Percentiles rank a stretch among this genome's conserved stretches.
These are phyloP conservation scores for Brachionus calyciflorus DNA, from an alignment of 1,140 invertebrate species.

Conservation along the genomic window DNA sequence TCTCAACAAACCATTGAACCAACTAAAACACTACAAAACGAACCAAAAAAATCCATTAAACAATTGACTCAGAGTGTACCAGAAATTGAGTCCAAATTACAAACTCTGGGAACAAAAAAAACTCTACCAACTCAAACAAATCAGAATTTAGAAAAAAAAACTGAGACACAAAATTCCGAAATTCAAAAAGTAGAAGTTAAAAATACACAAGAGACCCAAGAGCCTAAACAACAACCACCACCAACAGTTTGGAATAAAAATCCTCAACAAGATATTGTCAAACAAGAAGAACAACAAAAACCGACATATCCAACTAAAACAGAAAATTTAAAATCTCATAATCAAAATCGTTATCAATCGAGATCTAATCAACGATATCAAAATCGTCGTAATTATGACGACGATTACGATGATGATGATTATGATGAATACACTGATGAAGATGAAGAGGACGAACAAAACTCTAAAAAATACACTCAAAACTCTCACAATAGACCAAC, in stretches of 20 bases:
- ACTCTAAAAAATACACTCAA: background rate
- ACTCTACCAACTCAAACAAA: background rate
- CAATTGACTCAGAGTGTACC: constrained; percentile 42
- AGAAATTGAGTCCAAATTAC: constrained; percentile 41
- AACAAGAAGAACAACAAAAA: background rate
- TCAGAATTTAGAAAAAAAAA: background rate
- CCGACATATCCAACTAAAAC: background rate
- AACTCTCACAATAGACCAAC: background rate
- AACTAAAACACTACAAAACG: background rate
- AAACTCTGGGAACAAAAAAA: constrained; percentile 5
- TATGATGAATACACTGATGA: constrained; percentile 9
- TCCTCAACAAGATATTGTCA: background rate
- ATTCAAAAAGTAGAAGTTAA: background rate
- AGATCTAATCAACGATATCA: background rate
- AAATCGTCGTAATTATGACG: background rate
- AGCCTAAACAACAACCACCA: background rate
- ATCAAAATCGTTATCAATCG: background rate
- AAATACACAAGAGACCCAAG: background rate
- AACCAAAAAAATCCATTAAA: constrained; percentile 26
- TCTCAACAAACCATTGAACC: background rate
- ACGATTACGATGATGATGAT: background rate
- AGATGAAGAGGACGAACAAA: background rate
- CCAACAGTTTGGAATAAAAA: background rate
- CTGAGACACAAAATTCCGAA: background rate
- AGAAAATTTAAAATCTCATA: background rate